Evolutionary conservation across 2,113 vertebrate species (phyloP).

Genomic region (Thunnus maccoyii): DNA sequence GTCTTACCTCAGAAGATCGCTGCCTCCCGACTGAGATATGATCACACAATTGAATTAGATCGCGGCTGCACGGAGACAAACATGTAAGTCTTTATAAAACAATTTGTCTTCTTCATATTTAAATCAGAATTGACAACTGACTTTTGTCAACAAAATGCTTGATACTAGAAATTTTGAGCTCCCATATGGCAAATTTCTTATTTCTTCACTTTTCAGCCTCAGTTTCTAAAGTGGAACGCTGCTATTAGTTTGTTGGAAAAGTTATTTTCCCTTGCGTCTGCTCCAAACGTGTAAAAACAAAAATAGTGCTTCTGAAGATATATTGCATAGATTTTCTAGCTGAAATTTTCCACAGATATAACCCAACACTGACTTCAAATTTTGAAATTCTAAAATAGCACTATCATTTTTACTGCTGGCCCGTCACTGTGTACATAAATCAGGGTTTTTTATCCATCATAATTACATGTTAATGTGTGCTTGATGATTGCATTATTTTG

Average conservation of each 20-base stretch:
- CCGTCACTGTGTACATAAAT: not conserved
- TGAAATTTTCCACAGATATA: no score
- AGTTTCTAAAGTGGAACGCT: not conserved
- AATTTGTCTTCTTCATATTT: not conserved
- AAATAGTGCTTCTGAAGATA: no score
- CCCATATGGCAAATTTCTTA: not conserved
- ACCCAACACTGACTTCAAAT: not conserved
- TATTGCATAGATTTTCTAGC: no score
- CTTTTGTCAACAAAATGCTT: not conserved
- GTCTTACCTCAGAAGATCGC: constrained; percentile 38
- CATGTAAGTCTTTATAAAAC: constrained; percentile 64
- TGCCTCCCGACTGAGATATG: constrained; percentile 70
- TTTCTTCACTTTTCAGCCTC: not conserved
- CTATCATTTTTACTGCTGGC: not conserved
- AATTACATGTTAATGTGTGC: not conserved
- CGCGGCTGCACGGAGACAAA: constrained; percentile 68
- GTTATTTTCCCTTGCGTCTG: not conserved
- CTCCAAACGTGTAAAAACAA: no score
- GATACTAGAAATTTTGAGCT: not conserved
- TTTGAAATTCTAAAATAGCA: not conserved
- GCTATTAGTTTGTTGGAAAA: not conserved
- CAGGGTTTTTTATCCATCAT: not conserved
- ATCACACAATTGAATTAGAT: constrained; percentile 63
- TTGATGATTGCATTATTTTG: not conserved
- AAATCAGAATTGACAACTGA: not conserved